Conservation (phyloP, 2,888 invertebrate species). For the Mimachlamys varia region DNA sequence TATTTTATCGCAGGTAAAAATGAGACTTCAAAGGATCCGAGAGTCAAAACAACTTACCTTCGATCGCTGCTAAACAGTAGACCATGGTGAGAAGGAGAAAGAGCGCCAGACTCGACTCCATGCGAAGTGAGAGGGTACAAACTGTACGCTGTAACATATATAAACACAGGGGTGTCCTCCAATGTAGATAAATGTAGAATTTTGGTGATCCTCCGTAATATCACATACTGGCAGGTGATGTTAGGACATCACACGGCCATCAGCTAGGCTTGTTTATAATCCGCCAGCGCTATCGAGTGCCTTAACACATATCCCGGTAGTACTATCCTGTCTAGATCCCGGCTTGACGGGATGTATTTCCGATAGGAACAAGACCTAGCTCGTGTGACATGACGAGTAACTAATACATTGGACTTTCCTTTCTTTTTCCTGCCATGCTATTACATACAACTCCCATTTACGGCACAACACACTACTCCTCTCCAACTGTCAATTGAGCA, state of each 20-base stretch:
- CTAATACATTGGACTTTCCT: background rate
- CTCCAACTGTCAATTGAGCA: background rate
- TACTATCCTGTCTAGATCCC: slow-evolving; percentile 5
- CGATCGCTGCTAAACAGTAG: slow-evolving; percentile 16
- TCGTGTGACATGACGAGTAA: slow-evolving; percentile 31
- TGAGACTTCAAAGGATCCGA: slow-evolving; percentile 5
- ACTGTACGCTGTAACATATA: background rate
- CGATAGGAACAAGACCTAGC: background rate
- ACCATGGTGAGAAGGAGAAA: slow-evolving; percentile 17
- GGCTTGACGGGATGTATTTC: background rate
- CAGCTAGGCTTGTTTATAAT: slow-evolving; percentile 17
- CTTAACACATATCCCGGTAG: background rate
- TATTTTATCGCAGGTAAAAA: slow-evolving; percentile 16
- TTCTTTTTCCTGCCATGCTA: slow-evolving; percentile 14
- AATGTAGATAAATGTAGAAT: background rate
- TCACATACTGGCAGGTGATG: slow-evolving; percentile 14
- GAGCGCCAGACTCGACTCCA: background rate
- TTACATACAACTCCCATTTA: background rate
- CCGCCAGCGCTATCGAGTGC: background rate
- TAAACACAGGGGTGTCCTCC: background rate
- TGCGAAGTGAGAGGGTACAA: slow-evolving; percentile 8
- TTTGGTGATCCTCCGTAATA: background rate
- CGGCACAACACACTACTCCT: background rate
- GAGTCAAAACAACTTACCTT: background rate
- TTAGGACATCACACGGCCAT: background rate